These are phyloP conservation scores for Hapalemur alaotrensis DNA, from an alignment of 2,797 vertebrate genomes.

Conservation along the genomic window DNA sequence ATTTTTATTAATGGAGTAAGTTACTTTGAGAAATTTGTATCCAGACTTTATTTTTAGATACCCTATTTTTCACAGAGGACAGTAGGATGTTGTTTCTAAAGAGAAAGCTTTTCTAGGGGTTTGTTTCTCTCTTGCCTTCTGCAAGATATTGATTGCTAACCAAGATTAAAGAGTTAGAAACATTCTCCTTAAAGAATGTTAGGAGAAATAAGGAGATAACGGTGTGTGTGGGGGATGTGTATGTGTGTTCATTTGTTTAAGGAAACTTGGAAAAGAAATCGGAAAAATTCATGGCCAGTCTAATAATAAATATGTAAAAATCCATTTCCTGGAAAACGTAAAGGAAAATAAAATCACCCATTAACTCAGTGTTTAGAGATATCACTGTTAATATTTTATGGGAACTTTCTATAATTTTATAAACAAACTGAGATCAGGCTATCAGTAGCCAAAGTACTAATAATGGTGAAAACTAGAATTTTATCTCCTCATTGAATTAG, in stretches of 20 bases:
- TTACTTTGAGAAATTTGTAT: constrained; percentile 1
- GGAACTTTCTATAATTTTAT: background rate
- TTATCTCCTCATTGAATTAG: background rate
- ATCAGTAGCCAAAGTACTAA: background rate
- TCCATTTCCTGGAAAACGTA: background rate
- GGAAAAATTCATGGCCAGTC: background rate
- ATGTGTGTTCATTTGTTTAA: background rate
- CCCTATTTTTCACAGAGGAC: background rate
- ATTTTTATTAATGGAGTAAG: background rate
- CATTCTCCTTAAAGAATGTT: background rate
- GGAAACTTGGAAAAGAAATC: constrained; percentile 39
- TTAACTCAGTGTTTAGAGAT: background rate
- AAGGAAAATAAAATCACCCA: background rate
- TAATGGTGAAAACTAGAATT: background rate
- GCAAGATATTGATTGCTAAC: background rate
- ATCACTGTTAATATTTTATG: background rate
- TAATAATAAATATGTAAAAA: background rate
- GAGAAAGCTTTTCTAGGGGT: background rate
- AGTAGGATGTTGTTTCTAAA: background rate
- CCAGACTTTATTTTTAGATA: background rate
- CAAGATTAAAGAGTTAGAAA: background rate
- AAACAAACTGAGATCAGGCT: background rate
- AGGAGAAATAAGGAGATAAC: background rate
- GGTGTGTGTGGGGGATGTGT: background rate
- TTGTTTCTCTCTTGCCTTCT: constrained; percentile 10